Conservation (phyloP, 2,113 vertebrate species). For the Scolopax mira region DNA sequence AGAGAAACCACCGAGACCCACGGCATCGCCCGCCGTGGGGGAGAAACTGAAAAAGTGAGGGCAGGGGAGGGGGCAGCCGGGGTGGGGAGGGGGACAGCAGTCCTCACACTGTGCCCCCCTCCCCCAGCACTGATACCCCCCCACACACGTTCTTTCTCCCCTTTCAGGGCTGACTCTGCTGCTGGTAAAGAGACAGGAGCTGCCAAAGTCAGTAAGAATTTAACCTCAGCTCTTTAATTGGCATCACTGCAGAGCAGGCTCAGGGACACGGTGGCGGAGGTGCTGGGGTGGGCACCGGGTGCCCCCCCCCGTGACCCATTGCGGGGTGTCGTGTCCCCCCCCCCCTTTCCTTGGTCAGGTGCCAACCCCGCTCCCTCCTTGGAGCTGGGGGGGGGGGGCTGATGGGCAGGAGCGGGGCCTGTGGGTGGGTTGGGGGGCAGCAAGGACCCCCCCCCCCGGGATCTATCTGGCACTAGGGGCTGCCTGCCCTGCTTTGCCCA, state of each 20-base stretch:
- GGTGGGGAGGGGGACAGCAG: neutral
- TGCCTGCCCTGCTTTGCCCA: neutral
- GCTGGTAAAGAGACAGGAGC: conserved; percentile 98
- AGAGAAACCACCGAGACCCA: conserved; percentile 71
- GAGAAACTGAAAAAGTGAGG: conserved; percentile 96
- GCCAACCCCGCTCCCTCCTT: neutral
- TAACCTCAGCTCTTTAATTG: conserved; percentile 84
- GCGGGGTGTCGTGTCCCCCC: neutral
- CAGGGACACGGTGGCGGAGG: neutral
- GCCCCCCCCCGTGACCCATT: neutral
- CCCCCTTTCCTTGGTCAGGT: neutral
- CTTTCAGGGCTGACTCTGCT: conserved; percentile 85
- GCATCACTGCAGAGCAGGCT: conserved; percentile 77
- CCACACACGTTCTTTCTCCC: accelerated
- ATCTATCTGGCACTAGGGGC: too few species aligned
- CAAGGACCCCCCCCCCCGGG: neutral
- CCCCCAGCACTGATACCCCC: neutral
- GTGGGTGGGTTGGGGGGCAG: neutral
- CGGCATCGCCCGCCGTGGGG: conserved; percentile 72
- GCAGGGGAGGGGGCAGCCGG: neutral
- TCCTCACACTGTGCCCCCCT: accelerated
- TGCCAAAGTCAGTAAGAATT: conserved; percentile 99
- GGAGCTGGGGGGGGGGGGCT: neutral
- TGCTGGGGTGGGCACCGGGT: neutral
- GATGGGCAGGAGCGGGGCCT: neutral